Evolutionary conservation across 2,113 vertebrate genomes (phyloP).

Genomic region (Brienomyrus brachyistius): DNA sequence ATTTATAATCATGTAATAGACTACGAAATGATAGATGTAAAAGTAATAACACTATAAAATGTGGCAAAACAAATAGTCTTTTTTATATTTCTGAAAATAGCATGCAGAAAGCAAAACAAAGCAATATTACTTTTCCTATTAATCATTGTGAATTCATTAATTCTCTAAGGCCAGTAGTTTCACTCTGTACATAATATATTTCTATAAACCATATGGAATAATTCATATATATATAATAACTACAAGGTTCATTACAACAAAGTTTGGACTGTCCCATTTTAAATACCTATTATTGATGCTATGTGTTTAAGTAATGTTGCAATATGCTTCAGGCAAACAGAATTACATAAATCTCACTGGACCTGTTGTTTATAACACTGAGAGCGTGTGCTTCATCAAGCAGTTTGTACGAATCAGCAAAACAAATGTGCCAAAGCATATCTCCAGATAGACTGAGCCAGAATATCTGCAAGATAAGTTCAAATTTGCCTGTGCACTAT

Average conservation of each 20-base stretch:
- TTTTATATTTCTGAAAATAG: not conserved
- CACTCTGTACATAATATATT: not conserved
- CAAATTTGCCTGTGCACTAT: not conserved
- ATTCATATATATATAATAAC: not conserved
- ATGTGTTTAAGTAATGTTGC: not conserved
- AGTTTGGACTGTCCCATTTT: conserved; percentile 1
- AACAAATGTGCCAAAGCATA: not conserved
- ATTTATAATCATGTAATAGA: not conserved
- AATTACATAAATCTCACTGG: not conserved
- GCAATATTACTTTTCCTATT: not conserved
- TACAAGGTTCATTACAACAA: not conserved
- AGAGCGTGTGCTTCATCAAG: not conserved
- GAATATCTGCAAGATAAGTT: not conserved
- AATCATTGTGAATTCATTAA: not conserved
- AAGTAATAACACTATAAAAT: not conserved
- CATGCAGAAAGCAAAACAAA: not conserved
- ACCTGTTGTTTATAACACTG: not conserved
- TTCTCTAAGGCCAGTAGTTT: not conserved
- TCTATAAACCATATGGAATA: not conserved
- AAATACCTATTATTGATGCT: conserved; percentile 3
- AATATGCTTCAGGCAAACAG: not conserved
- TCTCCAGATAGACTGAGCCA: not conserved
- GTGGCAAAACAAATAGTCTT: not conserved
- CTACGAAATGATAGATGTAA: not conserved
- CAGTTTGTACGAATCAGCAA: not conserved